These are phyloP conservation scores for Lates calcarifer DNA, from an alignment of 2,113 vertebrate species.

Conservation along the genomic window DNA sequence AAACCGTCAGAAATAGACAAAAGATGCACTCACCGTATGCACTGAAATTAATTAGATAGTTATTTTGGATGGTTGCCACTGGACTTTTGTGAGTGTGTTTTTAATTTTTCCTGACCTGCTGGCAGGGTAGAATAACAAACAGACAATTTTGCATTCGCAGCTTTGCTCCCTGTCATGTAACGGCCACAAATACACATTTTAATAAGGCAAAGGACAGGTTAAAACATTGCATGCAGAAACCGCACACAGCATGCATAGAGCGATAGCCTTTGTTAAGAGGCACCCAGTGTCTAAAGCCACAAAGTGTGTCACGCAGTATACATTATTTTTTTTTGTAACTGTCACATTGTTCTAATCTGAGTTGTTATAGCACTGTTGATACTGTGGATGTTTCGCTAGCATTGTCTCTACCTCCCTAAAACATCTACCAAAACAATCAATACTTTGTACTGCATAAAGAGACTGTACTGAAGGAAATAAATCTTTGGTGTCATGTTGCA, in stretches of 20 bases:
- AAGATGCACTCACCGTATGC: constrained; percentile 64
- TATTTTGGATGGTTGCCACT: constrained; percentile 78
- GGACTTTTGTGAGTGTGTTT: constrained; percentile 71
- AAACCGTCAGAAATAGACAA: constrained; percentile 70
- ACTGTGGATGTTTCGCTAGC: background rate
- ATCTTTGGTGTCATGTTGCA: constrained; percentile 16
- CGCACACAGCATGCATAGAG: constrained; percentile 6
- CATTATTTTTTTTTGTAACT: constrained; percentile 2
- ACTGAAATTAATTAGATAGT: constrained; percentile 78
- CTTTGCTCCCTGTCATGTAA: constrained; percentile 56
- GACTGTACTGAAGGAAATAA: background rate
- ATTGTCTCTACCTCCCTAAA: background rate
- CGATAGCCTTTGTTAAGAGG: background rate
- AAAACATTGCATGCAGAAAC: constrained; percentile 33
- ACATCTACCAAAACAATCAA: constrained; percentile 4
- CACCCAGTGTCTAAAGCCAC: constrained; percentile 1
- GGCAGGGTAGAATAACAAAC: constrained; percentile 71
- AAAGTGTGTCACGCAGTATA: background rate
- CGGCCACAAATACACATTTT: constrained; percentile 54
- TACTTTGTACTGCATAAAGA: background rate
- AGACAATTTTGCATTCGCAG: constrained; percentile 68
- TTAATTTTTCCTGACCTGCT: constrained; percentile 76
- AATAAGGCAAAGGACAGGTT: constrained; percentile 54
- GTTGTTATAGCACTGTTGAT: constrained; percentile 2
- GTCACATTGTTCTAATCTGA: background rate